phyloP scores from a whole-genome alignment of 2,888 invertebrate species.

The Platycheirus rosarum region DNA sequence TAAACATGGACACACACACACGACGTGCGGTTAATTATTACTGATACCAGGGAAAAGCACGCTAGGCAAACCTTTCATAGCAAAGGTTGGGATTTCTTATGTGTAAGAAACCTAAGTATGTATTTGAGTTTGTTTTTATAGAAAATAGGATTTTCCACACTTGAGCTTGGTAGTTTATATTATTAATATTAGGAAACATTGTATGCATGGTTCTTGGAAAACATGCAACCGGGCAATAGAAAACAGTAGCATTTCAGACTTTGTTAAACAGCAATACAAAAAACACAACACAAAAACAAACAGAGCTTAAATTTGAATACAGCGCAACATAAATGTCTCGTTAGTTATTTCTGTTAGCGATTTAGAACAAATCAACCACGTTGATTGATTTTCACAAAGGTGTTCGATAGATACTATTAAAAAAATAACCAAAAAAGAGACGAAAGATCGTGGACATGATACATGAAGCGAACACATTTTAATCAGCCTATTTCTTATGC shows the following conservation, averaged over 20 bases:
- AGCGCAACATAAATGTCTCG: not conserved
- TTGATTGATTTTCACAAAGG: too few species aligned
- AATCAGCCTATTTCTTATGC: too few species aligned
- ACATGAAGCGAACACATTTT: too few species aligned
- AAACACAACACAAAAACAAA: not conserved
- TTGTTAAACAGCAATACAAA: slow-evolving; percentile 32
- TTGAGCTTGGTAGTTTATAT: slow-evolving; percentile 1
- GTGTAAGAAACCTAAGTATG: too few species aligned
- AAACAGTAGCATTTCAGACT: slow-evolving; percentile 7
- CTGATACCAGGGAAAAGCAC: slow-evolving; percentile 45
- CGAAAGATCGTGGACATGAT: too few species aligned
- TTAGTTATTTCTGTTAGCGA: not conserved
- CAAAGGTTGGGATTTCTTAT: too few species aligned
- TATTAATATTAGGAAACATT: too few species aligned
- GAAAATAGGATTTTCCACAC: too few species aligned
- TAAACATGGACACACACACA: slow-evolving; percentile 79
- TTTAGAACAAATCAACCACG: too few species aligned
- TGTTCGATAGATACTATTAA: too few species aligned
- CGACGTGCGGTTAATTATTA: slow-evolving; percentile 79
- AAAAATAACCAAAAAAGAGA: too few species aligned
- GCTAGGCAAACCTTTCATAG: not conserved
- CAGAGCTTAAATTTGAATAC: slow-evolving; percentile 11
- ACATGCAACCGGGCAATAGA: slow-evolving; percentile 24
- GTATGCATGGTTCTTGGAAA: not conserved
- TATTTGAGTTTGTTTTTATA: too few species aligned